These are phyloP conservation scores for Peromyscus melanophrys DNA, from an alignment of 2,797 vertebrate species.

Conservation along the genomic window DNA sequence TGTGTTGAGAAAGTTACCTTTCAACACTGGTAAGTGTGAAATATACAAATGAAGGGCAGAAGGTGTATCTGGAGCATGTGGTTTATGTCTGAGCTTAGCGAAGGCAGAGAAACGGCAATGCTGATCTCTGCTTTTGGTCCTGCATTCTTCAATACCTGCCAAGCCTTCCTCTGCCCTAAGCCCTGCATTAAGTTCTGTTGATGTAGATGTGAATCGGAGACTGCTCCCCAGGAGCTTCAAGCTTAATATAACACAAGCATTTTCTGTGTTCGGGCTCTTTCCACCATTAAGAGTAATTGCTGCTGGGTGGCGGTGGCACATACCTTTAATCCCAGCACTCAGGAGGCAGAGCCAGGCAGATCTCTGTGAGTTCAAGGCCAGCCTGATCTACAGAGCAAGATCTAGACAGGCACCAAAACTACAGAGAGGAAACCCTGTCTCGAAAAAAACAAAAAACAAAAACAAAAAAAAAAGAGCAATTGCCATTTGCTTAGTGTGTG, in stretches of 20 bases:
- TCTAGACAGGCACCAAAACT: too few relatives aligned
- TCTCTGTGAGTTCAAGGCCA: too few relatives aligned
- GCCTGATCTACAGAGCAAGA: too few relatives aligned
- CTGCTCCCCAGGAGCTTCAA: background rate
- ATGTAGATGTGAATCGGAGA: background rate
- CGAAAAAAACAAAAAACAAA: too few relatives aligned
- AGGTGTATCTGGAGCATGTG: background rate
- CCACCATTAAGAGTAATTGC: background rate
- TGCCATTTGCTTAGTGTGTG: conserved; percentile 26
- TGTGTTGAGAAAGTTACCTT: conserved; percentile 20
- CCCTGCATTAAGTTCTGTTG: background rate
- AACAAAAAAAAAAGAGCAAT: background rate
- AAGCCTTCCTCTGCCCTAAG: background rate
- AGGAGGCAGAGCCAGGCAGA: too few relatives aligned
- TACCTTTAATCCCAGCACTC: too few relatives aligned
- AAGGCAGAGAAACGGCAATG: background rate
- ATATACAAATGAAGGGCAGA: background rate
- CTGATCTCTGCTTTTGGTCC: conserved; percentile 48
- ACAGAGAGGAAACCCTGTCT: too few relatives aligned
- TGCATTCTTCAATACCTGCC: conserved; percentile 17
- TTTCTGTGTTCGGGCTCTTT: background rate
- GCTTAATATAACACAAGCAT: background rate
- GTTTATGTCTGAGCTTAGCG: background rate
- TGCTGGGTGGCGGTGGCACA: too few relatives aligned
- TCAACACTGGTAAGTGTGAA: conserved; percentile 3